Conservation (phyloP, 1,140 invertebrate species). For the Zaprionus lachaisei region DNA sequence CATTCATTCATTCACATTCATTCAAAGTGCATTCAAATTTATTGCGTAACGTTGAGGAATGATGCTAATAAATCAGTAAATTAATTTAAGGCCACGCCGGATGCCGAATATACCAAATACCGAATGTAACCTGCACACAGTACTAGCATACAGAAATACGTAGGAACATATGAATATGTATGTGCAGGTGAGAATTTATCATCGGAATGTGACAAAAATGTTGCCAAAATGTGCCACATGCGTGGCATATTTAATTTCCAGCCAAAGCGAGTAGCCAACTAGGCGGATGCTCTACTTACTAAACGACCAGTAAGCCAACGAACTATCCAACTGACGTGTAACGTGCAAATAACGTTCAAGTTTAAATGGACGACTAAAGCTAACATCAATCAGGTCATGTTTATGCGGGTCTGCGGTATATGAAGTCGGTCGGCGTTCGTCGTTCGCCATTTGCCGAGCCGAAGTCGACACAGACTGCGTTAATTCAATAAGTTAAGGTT, state of each 20-base stretch:
- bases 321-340: slow-evolving; percentile 35
- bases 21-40: slow-evolving; percentile 80
- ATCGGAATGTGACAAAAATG: slow-evolving; percentile 23
- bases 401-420: slow-evolving; percentile 55
- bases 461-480: slow-evolving; percentile 14
- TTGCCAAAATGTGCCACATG: slow-evolving; percentile 9
- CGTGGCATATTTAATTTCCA: slow-evolving; percentile 23
- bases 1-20: slow-evolving; percentile 57
- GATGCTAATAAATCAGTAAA: slow-evolving; percentile 75
- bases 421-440: neutral
- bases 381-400: slow-evolving; percentile 72
- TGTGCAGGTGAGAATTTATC: slow-evolving; percentile 17
- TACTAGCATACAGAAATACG: slow-evolving; percentile 3
- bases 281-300: neutral
- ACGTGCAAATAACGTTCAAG: slow-evolving; percentile 68
- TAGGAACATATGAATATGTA: neutral
- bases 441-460: slow-evolving; percentile 6
- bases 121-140: neutral
- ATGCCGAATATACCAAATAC: slow-evolving; percentile 13
- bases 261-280: neutral
- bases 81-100: slow-evolving; percentile 62
- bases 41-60: slow-evolving; percentile 54
- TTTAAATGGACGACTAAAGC: slow-evolving; percentile 67
- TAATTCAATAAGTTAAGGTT: slow-evolving; percentile 28
- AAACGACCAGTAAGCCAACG: neutral